Evolutionary conservation across 30 jellyfish, hydroid and myxozoan genomes (phyloP), one percentile per base, ranked within the genome.

Genomic region (Chrysaora quinquecirrha): DNA sequence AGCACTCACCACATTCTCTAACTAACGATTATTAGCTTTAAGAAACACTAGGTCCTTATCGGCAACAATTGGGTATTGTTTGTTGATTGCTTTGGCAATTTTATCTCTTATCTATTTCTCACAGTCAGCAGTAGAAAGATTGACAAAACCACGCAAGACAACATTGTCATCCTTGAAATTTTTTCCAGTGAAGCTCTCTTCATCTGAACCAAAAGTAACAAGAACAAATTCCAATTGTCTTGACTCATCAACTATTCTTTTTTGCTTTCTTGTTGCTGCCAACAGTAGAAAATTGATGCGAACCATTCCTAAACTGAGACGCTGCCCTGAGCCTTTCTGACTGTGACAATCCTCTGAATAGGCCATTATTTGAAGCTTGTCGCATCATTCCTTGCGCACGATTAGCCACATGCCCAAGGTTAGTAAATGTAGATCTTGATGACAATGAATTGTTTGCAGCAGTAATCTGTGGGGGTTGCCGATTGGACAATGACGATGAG

Each of bases 371-470:
- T 25, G 78, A 65, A 24, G 56, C 78, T 24, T 65, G 52, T 12
- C 30, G 52, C 78, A 65, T 65, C 78, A 65, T 65, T 16, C 78
- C 78, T 65, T 30, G 52, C 22, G 78, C 78, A 65, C 78, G 78
- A 62, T 22, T 62, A 34, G 25, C 74, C 32, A 62, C 74, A 62
- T 34, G 74, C 25, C 74, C 74, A 1, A 62, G 74, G 28, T 62
- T 62, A 34, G 74, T 34, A n/a, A n/a, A n/a, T n/a, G n/a, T n/a
- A n/a, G n/a, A n/a, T n/a, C n/a, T n/a, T n/a, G n/a, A n/a, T n/a
- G 25, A 62, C 16, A 30, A 4, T 16, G 47, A 34, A 43, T 43
- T 6, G 58, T 43, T 43, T 43, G 58, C 16, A 16, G 58, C 16
- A 6, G 58, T 43, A 16, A 16, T 43, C 58, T 9, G 58, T 9